Evolutionary conservation across 2,113 vertebrate species (phyloP), one percentile per base, ranked within the genome.

Genomic region (Peromyscus leucopus): DNA sequence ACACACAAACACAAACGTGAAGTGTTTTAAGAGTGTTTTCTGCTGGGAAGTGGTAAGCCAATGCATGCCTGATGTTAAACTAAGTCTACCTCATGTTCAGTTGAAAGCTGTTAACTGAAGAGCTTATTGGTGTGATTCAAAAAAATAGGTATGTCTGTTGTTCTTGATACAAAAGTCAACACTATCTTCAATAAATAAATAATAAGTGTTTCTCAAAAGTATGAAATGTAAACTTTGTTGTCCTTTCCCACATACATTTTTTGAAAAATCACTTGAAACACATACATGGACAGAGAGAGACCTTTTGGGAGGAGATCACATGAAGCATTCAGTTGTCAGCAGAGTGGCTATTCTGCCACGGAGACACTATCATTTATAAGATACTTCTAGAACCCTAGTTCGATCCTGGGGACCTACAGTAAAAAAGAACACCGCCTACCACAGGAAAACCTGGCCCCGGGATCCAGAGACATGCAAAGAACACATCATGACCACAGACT

Each of bases 141-240:
- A 99, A 98, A 98, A 98, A 99, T 98, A 99, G 97, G 89, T 98
- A 98, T 98, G 98, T 98, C 98, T 98, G 97, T 98, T 97, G 97
- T 98, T 98, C 98, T 98, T 97, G 97, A 98, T 99, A 99, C 97
- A 99, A 99, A 99, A 99, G 97, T 97, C 98, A 98, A 98, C 96
- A 94, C 98, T 98, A 98, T 98, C 92, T 96, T 98, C 98, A 98
- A 98, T 99, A 99, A 99, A 99, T 99, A 99, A 99, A 99, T 98
- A 98, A 98, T 98, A 98, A 98, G 98, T 97, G 93, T 98, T 98
- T 98, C 98, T 98, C 97, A 96, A 97, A 98, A 98, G 98, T 99
- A 99, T 99, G 99, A 99, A 99, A 99, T 99, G 98, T 99, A 99
- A 99, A 99, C 99, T 98, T 98, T 96, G 97, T 98, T 95, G 95